Conservation (phyloP, 2,888 invertebrate species). For the Pedicia rivosa region DNA sequence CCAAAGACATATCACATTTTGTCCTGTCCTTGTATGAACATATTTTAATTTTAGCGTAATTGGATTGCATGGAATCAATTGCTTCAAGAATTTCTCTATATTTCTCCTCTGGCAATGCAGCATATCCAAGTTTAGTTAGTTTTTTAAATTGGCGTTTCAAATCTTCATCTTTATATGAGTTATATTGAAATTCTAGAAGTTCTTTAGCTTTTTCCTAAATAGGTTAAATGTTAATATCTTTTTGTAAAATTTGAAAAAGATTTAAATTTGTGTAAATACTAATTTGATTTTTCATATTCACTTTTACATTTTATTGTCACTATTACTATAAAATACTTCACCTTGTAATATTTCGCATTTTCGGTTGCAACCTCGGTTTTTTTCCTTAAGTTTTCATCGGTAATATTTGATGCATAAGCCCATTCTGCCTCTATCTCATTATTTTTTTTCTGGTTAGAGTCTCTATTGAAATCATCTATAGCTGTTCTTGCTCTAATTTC, state of each 20-base stretch:
- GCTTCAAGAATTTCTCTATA: slow-evolving; percentile 42
- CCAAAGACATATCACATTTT: slow-evolving; percentile 54
- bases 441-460: slow-evolving; percentile 33
- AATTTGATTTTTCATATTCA: no score
- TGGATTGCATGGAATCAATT: slow-evolving; percentile 55
- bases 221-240: background rate
- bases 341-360: slow-evolving; percentile 28
- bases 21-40: slow-evolving; percentile 46
- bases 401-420: slow-evolving; percentile 63
- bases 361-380: slow-evolving; percentile 26
- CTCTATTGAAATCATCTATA: no score
- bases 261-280: no score
- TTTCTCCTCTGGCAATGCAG: slow-evolving; percentile 53
- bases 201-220: slow-evolving; percentile 18
- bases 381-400: slow-evolving; percentile 45
- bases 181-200: slow-evolving; percentile 47
- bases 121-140: slow-evolving; percentile 51
- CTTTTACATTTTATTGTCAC: no score
- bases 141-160: slow-evolving; percentile 59
- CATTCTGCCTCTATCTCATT: slow-evolving; percentile 43
- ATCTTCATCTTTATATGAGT: slow-evolving; percentile 47
- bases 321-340: no score
- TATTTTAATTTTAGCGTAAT: slow-evolving; percentile 61
- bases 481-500: no score
- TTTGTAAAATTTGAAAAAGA: background rate